Base-by-base conservation (phyloP, 2,888 invertebrate genomes). In the Acronicta psi region DNA sequence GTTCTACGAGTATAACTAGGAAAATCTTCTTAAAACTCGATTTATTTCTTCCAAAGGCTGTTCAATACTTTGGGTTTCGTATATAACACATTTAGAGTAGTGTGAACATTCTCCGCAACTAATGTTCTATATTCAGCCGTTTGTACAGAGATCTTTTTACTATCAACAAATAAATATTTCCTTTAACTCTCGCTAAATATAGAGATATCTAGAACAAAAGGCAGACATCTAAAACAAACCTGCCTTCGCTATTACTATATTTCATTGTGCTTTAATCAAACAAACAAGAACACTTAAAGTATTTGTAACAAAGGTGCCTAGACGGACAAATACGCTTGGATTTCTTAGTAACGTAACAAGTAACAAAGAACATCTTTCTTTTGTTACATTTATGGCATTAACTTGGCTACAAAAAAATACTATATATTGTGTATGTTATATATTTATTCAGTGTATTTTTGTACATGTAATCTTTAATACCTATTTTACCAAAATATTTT, bases 241-340 rank as follows among this genome's bases (percentile, higher is more conserved):
- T 34, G 7, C 34, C 5, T n/a, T n/a, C 34, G 6, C n/a, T 31
- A n/a, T 31, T 3, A 31, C n/a, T 31, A 5, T 31, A 31, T n/a
- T 31, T 31, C 31, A 31, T n/a, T 31, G 31, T 46, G 47, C 29
- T 55, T 37, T 47, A 34, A 61, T 61, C 42, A 51, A 43, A 66
- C 61, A 61, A 67, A 61, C 55, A 46, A 67, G 29, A 43, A 20
- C 50, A 47, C 50, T 55, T 55, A 45, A 59, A 64, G 60, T 53
- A 68, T 69, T 45, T 34, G 40, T 49, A 67, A 67, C 61, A 61
- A 51, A 43, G 50, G 68, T 29, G 54, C 49, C 49, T 29, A 9
- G 25, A 23, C 36, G 11, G 40, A 41, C 45, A 59, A 59, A 18
- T 43, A 46, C 79, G 42, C 37, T 45, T 9, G 45, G 25, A 37